A percentile compares a stretch with the other conserved stretches of the same genome.
phyloP scores from a whole-genome alignment of 1,140 invertebrate species.

The Antheraea mylitta region DNA sequence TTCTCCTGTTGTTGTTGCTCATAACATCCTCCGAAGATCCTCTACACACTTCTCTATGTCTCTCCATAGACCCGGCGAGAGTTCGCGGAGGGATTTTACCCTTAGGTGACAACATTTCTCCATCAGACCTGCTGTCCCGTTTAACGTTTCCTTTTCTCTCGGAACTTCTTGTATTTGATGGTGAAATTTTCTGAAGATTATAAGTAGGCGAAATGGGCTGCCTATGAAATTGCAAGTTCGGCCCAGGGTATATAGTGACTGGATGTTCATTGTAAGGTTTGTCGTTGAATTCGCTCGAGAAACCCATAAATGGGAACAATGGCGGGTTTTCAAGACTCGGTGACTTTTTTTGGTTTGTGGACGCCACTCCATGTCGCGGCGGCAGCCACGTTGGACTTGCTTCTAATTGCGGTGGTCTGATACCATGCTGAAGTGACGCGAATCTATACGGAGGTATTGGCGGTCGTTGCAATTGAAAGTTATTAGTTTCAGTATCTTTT shows the following conservation, averaged over 20 bases:
- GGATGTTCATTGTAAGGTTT: slow-evolving; percentile 82
- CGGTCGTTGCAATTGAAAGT: slow-evolving; percentile 77
- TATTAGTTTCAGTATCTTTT: slow-evolving; percentile 74
- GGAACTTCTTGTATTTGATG: slow-evolving; percentile 55
- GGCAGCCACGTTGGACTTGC: slow-evolving; percentile 67
- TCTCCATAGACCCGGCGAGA: slow-evolving; percentile 84
- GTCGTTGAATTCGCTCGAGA: slow-evolving; percentile 73
- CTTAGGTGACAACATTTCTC: slow-evolving; percentile 76
- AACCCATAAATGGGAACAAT: slow-evolving; percentile 71
- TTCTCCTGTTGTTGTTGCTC: slow-evolving; percentile 67
- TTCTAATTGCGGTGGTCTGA: slow-evolving; percentile 62
- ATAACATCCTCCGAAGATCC: slow-evolving; percentile 69
- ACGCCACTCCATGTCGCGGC: slow-evolving; percentile 45
- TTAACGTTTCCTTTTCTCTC: slow-evolving; percentile 57
- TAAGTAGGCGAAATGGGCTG: slow-evolving; percentile 72
- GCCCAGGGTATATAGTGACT: slow-evolving; percentile 81
- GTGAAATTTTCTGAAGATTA: slow-evolving; percentile 57
- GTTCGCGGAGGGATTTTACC: slow-evolving; percentile 83
- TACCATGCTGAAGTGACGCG: slow-evolving; percentile 82
- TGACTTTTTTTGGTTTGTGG: slow-evolving; percentile 55
- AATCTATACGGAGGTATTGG: slow-evolving; percentile 81
- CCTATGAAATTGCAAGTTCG: slow-evolving; percentile 68
- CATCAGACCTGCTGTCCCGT: slow-evolving; percentile 67
- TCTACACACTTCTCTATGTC: slow-evolving; percentile 87
- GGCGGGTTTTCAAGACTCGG: slow-evolving; percentile 69